Evolutionary conservation across 2,888 invertebrate species (phyloP), one percentile per base, ranked within the genome.

Genomic region (Sminthurides aquaticus): DNA sequence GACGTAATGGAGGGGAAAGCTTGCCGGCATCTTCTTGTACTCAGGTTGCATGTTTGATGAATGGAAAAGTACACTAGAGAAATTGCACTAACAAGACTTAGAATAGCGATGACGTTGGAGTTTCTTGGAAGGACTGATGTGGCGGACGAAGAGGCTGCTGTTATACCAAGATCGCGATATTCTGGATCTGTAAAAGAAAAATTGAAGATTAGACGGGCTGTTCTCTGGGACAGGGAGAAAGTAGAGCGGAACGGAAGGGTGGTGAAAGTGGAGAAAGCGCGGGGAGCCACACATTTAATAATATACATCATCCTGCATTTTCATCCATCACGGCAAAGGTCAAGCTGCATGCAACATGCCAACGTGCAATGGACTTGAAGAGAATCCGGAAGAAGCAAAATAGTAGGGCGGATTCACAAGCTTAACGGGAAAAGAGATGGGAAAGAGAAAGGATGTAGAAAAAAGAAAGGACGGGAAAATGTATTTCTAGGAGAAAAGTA

Each of bases 81-180:
- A 49, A 64, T 20, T 58, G 64, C 64, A 57, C 58, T 58, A 58
- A 49, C 57, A 64, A 67, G 67, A 67, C 67, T 60, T 64, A 60
- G 61, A 62, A 27, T 22, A 28, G 8, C 25, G 63, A 61, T 49
- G 67, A 68, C 67, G 55, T 57, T 57, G 24, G 66, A 62, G 62
- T n/a, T n/a, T n/a, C 70, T 66, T 63, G 72, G 70, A 72, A 71
- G 71, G 70, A 72, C 63, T 70, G 71, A 66, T 49, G 61, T 57
- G 62, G 74, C 69, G 62, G 71, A 68, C 62, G 74, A 73, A 65
- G 71, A 67, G 60, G 74, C 73, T 48, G 73, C 72, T 29, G 72
- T 74, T 59, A 74, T 74, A 54, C 71, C 68, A 69, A 74, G 70
- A 68, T 74, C 74, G 66, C 74, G 72, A 43, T 73, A 70, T 71